A percentile compares a stretch with the other conserved stretches of the same genome.
These are phyloP conservation scores for Phasia obesa DNA, from an alignment of 2,888 invertebrate species.

Conservation along the genomic window DNA sequence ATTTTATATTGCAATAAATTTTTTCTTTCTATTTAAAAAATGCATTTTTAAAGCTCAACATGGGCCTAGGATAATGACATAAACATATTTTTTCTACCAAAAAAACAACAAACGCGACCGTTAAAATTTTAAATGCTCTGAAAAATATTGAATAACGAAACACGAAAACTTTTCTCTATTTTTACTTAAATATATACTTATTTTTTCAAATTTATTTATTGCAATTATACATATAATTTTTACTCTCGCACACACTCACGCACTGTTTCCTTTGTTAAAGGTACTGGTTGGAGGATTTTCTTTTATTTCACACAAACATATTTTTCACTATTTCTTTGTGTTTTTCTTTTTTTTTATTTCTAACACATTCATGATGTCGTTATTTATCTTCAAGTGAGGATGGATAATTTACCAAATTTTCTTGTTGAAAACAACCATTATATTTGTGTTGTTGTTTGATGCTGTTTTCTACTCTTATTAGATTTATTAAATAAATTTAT, in stretches of 20 bases:
- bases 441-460: constrained; percentile 56
- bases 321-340: not conserved
- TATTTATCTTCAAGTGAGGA: constrained; percentile 7
- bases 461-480: constrained; percentile 54
- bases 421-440: constrained; percentile 29
- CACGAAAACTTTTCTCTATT: not conserved
- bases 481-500: constrained; percentile 51
- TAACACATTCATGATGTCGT: not conserved
- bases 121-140: constrained; percentile 48
- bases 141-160: constrained; percentile 12
- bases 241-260: constrained; percentile 25
- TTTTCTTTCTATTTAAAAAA: not conserved
- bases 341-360: constrained; percentile 11
- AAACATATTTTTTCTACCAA: not conserved
- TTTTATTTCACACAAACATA: constrained; percentile 6
- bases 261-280: constrained; percentile 4
- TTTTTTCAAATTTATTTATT: not conserved
- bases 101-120: constrained; percentile 17
- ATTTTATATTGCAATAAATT: not conserved
- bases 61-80: not conserved
- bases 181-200: not conserved
- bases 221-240: not conserved
- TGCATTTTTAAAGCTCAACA: not conserved
- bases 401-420: constrained; percentile 29
- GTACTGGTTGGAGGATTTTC: constrained; percentile 6